These are phyloP conservation scores for Drosophila nikananu DNA, from an alignment of 1,140 invertebrate genomes.

Conservation along the genomic window DNA sequence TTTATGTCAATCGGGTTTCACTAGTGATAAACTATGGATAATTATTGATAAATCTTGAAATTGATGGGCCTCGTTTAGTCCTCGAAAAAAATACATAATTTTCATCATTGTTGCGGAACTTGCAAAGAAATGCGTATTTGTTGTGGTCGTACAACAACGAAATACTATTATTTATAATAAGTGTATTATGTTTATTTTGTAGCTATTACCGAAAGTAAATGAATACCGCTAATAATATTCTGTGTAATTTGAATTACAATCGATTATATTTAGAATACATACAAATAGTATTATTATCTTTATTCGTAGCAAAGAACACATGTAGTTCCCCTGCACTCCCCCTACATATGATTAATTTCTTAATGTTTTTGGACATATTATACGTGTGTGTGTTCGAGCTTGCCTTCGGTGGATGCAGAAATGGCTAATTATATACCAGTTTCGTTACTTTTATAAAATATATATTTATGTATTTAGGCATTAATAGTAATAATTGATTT, in stretches of 20 bases:
- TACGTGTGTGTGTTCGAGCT: constrained; percentile 31
- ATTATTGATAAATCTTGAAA: constrained; percentile 9
- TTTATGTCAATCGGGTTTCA: constrained; percentile 8
- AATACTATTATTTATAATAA: constrained; percentile 77
- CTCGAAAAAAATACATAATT: neutral
- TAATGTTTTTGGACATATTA: constrained; percentile 30
- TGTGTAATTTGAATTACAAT: constrained; percentile 61
- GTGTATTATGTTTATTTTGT: constrained; percentile 48
- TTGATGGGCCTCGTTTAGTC: constrained; percentile 6
- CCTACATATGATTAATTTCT: constrained; percentile 22
- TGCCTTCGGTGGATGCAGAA: constrained; percentile 47
- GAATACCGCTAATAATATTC: constrained; percentile 32
- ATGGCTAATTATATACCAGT: constrained; percentile 32
- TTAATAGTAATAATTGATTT: constrained; percentile 60
- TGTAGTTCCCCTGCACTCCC: constrained; percentile 23
- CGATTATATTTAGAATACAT: constrained; percentile 74
- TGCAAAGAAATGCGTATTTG: constrained; percentile 72
- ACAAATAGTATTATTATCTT: constrained; percentile 31
- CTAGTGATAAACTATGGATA: constrained; percentile 6
- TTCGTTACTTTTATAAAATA: constrained; percentile 29
- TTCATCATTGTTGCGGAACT: constrained; percentile 34
- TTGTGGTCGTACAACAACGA: constrained; percentile 73
- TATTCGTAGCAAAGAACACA: constrained; percentile 28
- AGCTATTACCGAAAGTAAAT: constrained; percentile 35
- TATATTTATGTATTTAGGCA: constrained; percentile 32